A percentile compares a stretch with the other conserved stretches of the same genome.
Evolutionary conservation across 53 echinoderm and acorn worm genomes (phyloP).

Genomic region (Antedon mediterranea): DNA sequence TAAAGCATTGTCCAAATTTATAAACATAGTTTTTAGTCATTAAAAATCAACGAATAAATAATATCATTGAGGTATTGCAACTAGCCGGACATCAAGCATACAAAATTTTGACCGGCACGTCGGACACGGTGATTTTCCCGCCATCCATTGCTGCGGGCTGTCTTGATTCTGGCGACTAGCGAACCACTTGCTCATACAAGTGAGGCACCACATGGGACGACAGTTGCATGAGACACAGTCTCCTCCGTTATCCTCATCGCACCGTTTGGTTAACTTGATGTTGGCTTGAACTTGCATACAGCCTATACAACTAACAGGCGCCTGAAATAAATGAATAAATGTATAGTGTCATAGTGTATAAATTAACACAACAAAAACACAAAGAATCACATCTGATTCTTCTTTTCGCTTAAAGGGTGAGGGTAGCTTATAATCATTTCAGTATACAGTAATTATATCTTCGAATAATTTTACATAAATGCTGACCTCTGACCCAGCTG

Average conservation of each 20-base stretch:
- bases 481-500: conserved; percentile 60
- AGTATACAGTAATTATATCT: too few relatives aligned
- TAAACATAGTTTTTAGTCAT: too few relatives aligned
- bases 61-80: background rate
- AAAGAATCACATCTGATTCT: background rate
- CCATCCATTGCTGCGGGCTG: conserved; percentile 67
- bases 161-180: conserved; percentile 70
- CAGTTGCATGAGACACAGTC: conserved; percentile 87
- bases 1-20: too few relatives aligned
- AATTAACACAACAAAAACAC: too few relatives aligned
- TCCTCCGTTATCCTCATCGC: conserved; percentile 32
- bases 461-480: too few relatives aligned
- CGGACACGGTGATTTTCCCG: conserved; percentile 70
- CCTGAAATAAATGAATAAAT: conserved; percentile 16
- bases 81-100: conserved; percentile 56
- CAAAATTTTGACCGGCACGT: conserved; percentile 87
- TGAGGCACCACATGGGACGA: conserved; percentile 89
- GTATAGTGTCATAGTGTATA: too few relatives aligned
- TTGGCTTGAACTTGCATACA: conserved; percentile 65
- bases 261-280: conserved; percentile 64
- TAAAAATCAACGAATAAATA: too few relatives aligned
- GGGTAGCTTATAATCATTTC: too few relatives aligned
- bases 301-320: conserved; percentile 64
- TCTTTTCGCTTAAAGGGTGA: too few relatives aligned
- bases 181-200: conserved; percentile 96